Conservation (phyloP, 2,888 invertebrate genomes). For the Candidula unifasciata region DNA sequence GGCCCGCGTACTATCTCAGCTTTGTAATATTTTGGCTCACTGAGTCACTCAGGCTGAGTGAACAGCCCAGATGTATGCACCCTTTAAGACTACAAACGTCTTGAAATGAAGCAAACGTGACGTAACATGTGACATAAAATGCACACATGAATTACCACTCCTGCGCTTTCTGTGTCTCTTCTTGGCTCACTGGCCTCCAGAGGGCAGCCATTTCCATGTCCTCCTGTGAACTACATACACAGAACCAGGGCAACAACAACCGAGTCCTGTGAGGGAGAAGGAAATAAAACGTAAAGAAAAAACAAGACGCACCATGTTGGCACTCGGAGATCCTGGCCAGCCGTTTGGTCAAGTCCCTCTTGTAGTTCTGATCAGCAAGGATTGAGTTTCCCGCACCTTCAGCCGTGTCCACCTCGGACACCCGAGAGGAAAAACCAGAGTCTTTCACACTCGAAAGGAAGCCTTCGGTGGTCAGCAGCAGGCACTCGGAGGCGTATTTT, state of each 20-base stretch:
- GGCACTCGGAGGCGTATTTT: conserved; percentile 34
- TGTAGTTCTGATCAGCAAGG: conserved; percentile 10
- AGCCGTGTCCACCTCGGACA: conserved; percentile 54
- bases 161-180: too few species aligned
- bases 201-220: too few species aligned
- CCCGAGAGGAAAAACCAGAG: conserved; percentile 56
- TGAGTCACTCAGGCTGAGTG: too few species aligned
- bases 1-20: too few species aligned
- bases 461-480: conserved; percentile 38
- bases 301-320: conserved; percentile 51
- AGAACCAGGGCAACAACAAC: not conserved
- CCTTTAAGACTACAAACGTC: too few species aligned
- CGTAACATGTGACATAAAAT: too few species aligned
- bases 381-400: conserved; percentile 34
- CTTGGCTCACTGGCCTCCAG: too few species aligned
- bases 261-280: not conserved
- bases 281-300: not conserved
- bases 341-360: conserved; percentile 40
- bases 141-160: too few species aligned
- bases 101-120: too few species aligned
- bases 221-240: too few species aligned
- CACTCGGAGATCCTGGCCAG: conserved; percentile 51
- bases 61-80: too few species aligned
- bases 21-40: too few species aligned
- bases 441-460: conserved; percentile 43